Base-by-base conservation (phyloP, 1,140 invertebrate genomes). In the Tetranychus cinnabarinus region DNA sequence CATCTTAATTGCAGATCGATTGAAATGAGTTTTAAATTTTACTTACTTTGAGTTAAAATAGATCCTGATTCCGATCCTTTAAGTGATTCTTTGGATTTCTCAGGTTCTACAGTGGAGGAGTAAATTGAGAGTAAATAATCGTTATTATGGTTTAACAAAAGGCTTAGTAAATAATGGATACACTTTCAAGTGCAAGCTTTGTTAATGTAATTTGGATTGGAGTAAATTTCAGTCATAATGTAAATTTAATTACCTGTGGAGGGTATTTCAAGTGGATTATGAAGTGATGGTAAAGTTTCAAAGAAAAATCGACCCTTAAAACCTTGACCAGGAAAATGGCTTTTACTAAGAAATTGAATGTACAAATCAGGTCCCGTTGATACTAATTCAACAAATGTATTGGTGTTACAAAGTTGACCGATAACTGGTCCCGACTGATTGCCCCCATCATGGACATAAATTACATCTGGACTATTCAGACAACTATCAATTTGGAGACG, bases 251-350 rank as follows among this genome's bases (percentile, higher is more conserved):
- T 65, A 75, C 75, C 74, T 59, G 72, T 68, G 68, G 74, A 70
- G 42, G 70, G 68, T 59, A 73, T 75, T 67, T 82, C 80, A 39
- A 65, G 50, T 13, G 52, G 58, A 60, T 64, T 65, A 58, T 54
- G 33, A 66, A 62, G 10, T 42, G 39, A 42, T 6, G 5, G 10
- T 6, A 10, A 6, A n/a, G n/a, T n/a, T 34, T 67, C 64, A 70
- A 88, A 88, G 67, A 84, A 79, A 71, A 81, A 88, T 67, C 77
- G 82, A 39, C 84, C 85, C 69, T 85, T 84, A 73, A 90, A 89
- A 46, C 86, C 86, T 68, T 86, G 83, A 35, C 84, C 82, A 0
- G 85, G 85, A 66, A 76, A 79, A 67, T 85, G 81, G 1, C 83
- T 85, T 69, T 85, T 84, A 23, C 83, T 80, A 47, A 85, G 80